A percentile compares a stretch with the other conserved stretches of the same genome.
Evolutionary conservation across 2,888 invertebrate genomes (phyloP).

Genomic region (Rhagonycha lutea): DNA sequence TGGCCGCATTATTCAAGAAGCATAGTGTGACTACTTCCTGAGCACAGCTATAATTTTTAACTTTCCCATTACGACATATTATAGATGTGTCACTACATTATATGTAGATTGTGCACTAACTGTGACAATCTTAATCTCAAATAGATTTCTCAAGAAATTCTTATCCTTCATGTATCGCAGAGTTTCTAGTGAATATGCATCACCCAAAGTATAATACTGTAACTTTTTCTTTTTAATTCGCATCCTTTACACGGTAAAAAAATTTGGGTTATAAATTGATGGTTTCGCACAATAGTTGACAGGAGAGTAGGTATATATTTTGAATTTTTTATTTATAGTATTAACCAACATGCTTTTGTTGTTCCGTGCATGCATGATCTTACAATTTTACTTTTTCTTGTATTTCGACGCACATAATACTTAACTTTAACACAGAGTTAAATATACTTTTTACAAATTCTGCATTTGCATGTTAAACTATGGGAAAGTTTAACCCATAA

Average conservation of each 20-base stretch:
- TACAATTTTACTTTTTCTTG: background rate
- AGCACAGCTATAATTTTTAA: constrained; percentile 24
- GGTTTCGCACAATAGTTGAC: constrained; percentile 1
- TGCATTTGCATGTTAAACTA: constrained; percentile 24
- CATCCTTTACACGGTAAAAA: background rate
- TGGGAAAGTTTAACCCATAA: constrained; percentile 24
- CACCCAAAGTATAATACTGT: background rate
- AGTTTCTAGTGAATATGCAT: background rate
- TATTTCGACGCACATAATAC: constrained; percentile 8
- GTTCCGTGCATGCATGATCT: background rate
- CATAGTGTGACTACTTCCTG: constrained; percentile 47
- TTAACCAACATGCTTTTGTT: constrained; percentile 12
- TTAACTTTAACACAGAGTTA: constrained; percentile 11
- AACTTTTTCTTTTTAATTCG: background rate
- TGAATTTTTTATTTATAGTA: background rate
- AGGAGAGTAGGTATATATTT: background rate
- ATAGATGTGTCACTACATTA: constrained; percentile 54
- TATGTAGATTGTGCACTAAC: constrained; percentile 55
- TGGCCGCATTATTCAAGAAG: constrained; percentile 55
- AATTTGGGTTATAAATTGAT: constrained; percentile 18
- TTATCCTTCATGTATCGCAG: constrained; percentile 12
- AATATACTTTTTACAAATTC: constrained; percentile 8
- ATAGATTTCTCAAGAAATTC: constrained; percentile 31
- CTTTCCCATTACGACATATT: constrained; percentile 54
- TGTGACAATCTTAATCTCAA: constrained; percentile 53